phyloP scores from a whole-genome alignment of 2,888 invertebrate species.

The Caenorhabditis becei region DNA sequence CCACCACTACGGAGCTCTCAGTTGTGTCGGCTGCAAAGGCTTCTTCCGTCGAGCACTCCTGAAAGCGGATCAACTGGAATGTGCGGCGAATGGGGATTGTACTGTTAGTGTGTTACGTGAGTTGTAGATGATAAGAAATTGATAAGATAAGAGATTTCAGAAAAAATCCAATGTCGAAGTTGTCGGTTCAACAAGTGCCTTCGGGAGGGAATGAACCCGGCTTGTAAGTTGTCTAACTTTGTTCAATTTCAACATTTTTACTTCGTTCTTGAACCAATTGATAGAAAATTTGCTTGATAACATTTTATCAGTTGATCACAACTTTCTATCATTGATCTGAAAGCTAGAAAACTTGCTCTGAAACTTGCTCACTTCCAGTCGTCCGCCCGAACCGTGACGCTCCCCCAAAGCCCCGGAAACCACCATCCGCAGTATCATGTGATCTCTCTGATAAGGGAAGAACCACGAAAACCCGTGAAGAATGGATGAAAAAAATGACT shows the following conservation, averaged over 20 bases:
- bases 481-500: constrained; percentile 75
- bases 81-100: constrained; percentile 72
- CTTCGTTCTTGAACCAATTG: too few species aligned
- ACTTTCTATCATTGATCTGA: too few species aligned
- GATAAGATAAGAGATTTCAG: constrained; percentile 58
- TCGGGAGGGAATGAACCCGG: constrained; percentile 78
- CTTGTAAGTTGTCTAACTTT: constrained; percentile 62
- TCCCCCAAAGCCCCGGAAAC: constrained; percentile 64
- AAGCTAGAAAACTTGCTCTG: too few species aligned
- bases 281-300: too few species aligned
- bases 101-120: constrained; percentile 57
- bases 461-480: constrained; percentile 65
- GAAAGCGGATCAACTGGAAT: constrained; percentile 79
- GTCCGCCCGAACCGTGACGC: constrained; percentile 79
- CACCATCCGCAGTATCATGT: constrained; percentile 36
- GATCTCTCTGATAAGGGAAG: constrained; percentile 40
- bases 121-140: constrained; percentile 4
- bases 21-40: constrained; percentile 76
- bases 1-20: constrained; percentile 75
- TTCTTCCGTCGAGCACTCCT: constrained; percentile 80
- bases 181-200: constrained; percentile 79
- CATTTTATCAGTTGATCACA: too few species aligned
- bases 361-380: too few species aligned
- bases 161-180: constrained; percentile 75
- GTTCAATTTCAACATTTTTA: constrained; percentile 2